These are phyloP conservation scores for Drosophila oshimai DNA, from an alignment of 1,140 invertebrate genomes.

Conservation along the genomic window DNA sequence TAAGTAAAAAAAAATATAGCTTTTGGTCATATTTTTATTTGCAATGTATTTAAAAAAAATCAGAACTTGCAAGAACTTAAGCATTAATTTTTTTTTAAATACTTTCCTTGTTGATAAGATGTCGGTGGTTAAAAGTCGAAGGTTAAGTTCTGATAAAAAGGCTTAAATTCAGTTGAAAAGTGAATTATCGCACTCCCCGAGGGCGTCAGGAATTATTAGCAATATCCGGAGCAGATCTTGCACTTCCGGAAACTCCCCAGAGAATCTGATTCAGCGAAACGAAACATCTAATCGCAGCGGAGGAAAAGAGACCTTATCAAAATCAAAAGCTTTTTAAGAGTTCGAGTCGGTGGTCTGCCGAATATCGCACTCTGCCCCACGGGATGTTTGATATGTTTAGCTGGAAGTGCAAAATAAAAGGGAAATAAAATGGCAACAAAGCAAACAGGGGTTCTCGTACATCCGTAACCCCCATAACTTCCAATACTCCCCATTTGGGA, in stretches of 20 bases:
- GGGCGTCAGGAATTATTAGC: background rate
- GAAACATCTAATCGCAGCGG: background rate
- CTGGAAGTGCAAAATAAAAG: conserved; percentile 1
- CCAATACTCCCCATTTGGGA: background rate
- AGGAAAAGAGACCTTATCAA: background rate
- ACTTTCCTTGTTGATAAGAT: too few relatives aligned
- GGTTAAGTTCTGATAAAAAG: too few relatives aligned
- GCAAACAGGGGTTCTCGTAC: conserved; percentile 35
- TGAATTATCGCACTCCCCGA: background rate
- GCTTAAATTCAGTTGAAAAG: too few relatives aligned
- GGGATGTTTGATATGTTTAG: conserved; percentile 9
- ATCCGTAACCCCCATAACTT: conserved; percentile 56
- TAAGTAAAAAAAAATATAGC: background rate
- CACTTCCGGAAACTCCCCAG: background rate
- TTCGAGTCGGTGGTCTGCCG: too few relatives aligned
- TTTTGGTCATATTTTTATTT: too few relatives aligned
- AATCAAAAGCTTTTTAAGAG: too few relatives aligned
- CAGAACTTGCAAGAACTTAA: too few relatives aligned
- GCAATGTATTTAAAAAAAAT: too few relatives aligned
- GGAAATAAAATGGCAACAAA: background rate
- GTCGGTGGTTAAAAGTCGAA: too few relatives aligned
- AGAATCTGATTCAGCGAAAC: background rate
- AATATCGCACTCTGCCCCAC: background rate
- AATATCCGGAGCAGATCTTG: background rate
- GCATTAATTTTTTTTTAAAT: too few relatives aligned